Conservation (phyloP, 2,888 invertebrate genomes). For the Ornithoptera alexandrae region DNA sequence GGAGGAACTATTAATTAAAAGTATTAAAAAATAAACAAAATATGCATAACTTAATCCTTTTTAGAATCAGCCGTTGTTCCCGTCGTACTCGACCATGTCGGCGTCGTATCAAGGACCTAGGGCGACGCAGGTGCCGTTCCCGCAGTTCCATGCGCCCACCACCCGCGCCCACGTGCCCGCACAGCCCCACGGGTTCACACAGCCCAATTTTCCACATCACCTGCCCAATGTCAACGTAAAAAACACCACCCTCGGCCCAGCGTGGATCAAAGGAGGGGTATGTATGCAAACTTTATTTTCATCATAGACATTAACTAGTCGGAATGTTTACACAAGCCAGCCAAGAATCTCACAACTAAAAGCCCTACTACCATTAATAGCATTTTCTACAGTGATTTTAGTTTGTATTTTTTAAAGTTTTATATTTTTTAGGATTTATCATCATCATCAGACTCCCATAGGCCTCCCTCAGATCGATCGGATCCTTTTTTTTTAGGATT, state of each 20-base stretch:
- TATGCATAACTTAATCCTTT: conserved; percentile 13
- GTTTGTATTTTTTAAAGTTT: no score
- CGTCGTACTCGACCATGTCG: conserved; percentile 54
- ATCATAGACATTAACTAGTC: no score
- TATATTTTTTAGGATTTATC: no score
- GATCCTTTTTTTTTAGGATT: no score
- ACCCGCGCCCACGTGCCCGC: conserved; percentile 24
- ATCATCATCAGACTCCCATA: no score
- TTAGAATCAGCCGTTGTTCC: conserved; percentile 52
- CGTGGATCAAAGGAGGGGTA: conserved; percentile 49
- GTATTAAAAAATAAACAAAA: no score
- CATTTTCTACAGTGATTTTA: no score
- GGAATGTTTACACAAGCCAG: no score
- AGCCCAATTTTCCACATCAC: conserved; percentile 49
- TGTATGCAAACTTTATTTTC: conserved; percentile 6
- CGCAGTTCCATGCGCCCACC: conserved; percentile 48
- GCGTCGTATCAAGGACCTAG: conserved; percentile 50
- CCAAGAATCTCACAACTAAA: no score
- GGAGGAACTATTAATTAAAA: no score
- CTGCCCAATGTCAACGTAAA: conserved; percentile 43
- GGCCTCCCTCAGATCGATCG: no score
- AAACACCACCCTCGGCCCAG: conserved; percentile 48
- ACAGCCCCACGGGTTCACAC: conserved; percentile 15
- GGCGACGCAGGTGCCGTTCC: conserved; percentile 54
- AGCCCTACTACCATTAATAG: no score